Conservation (phyloP, 2,888 invertebrate genomes). For the Drosophila neotestacea region DNA sequence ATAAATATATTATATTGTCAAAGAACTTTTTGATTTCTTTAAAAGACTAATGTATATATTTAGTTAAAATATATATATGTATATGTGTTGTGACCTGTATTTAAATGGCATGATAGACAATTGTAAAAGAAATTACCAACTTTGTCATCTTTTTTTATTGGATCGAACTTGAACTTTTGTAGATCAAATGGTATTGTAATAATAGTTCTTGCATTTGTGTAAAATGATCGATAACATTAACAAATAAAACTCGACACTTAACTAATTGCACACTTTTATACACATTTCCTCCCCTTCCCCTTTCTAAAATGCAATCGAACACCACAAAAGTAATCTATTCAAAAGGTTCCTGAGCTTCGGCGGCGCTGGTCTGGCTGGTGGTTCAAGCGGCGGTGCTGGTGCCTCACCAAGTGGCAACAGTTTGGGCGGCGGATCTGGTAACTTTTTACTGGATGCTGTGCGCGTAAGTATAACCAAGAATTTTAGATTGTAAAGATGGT, state of each 20-base stretch:
- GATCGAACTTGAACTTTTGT: too few species aligned
- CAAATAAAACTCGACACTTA: conserved; percentile 28
- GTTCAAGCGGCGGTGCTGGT: conserved; percentile 77
- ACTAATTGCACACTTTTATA: conserved; percentile 62
- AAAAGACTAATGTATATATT: too few species aligned
- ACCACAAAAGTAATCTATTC: conserved; percentile 79
- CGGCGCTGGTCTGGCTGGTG: conserved; percentile 84
- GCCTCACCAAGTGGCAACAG: conserved; percentile 86
- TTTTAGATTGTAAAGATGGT: too few species aligned
- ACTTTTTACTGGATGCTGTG: conserved; percentile 95
- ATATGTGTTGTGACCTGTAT: too few species aligned
- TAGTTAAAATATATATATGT: too few species aligned
- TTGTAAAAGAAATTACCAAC: too few species aligned
- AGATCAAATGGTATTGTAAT: too few species aligned
- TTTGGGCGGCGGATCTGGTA: conserved; percentile 92
- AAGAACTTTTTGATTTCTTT: too few species aligned
- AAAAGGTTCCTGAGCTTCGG: conserved; percentile 85
- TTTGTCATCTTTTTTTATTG: too few species aligned
- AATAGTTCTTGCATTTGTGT: too few species aligned
- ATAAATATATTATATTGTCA: too few species aligned
- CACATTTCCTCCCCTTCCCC: conserved; percentile 16
- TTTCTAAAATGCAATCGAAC: conserved; percentile 26
- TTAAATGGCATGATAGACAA: too few species aligned
- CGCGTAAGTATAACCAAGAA: conserved; percentile 88
- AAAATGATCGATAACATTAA: conserved; percentile 9